Conservation (phyloP, 2,888 invertebrate species). For the Branchellion lobata region DNA sequence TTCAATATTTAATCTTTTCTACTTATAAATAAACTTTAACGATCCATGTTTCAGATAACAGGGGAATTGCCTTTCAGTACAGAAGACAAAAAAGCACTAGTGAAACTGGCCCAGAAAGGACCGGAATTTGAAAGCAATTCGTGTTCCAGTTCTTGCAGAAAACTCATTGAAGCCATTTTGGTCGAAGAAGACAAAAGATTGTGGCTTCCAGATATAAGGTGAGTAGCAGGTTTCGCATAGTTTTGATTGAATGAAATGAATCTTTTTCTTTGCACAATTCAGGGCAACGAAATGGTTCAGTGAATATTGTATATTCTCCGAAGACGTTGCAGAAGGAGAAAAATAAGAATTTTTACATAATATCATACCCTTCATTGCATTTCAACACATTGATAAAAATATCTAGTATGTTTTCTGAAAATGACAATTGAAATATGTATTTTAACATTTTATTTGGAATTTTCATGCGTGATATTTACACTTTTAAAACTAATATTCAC, state of each 20-base stretch:
- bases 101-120: slow-evolving; percentile 29
- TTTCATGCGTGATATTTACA: no score
- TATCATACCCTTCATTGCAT: no score
- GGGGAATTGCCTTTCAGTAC: slow-evolving; percentile 38
- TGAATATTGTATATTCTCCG: slow-evolving; percentile 24
- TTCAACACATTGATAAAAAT: no score
- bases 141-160: slow-evolving; percentile 32
- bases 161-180: slow-evolving; percentile 36
- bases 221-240: no score
- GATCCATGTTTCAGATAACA: no score
- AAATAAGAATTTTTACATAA: no score
- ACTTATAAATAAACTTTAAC: no score
- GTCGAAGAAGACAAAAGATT: slow-evolving; percentile 35
- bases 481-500: not conserved
- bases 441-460: not conserved
- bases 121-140: slow-evolving; percentile 26
- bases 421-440: no score
- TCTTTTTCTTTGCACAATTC: no score
- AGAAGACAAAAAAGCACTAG: slow-evolving; percentile 35
- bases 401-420: no score
- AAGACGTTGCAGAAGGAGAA: not conserved
- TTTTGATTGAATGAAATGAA: no score
- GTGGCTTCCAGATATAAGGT: slow-evolving; percentile 39
- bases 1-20: not conserved
- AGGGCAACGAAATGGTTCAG: slow-evolving; percentile 21